Evolutionary conservation across 2,113 vertebrate species (phyloP), one percentile per base, ranked within the genome.

Genomic region (Salvator merianae): DNA sequence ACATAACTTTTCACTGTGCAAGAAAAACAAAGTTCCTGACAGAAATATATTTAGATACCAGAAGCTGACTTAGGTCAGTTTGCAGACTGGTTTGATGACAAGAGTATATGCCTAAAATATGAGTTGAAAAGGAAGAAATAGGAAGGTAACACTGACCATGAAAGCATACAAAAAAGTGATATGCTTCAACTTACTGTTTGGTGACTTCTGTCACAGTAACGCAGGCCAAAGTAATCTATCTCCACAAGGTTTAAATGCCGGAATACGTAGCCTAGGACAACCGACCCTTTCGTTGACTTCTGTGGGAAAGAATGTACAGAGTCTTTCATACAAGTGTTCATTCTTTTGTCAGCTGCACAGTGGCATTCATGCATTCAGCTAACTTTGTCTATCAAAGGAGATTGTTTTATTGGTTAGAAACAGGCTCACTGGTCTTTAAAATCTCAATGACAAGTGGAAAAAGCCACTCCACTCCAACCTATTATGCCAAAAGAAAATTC

Each of bases 201-300:
- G 94, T 98, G 98, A 90, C 93, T 97, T 92, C 93, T 94, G 92
- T 99, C 97, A 91, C 97, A 98, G 95, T 98, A 98, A 83, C 97
- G 97, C 89, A 99, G 95, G 73, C 98, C 97, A 83, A 99, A 99
- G 94, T 98, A 99, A 93, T 99, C 95, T 43, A 96, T 97, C 92
- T 99, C 97, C 79, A 95, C 92, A 28, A 99, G 93, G 85, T 98
- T 97, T 91, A 98, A 91, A 89, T 98, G 97, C 93, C 90, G 95
- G 83, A 98, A 98, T 87, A 98, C 97, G 28, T 96, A 97, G 87
- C 97, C 96, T 93, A 99, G 95, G 93, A 99, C 93, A 89, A 97
- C 90, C 0, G 95, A 97, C 12, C 94, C 97, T 94, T 96, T 98
- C 1, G 97, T 98, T 85, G 98, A 98, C 92, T 97, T 98, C 98